Percentiles rank a stretch among this genome's conserved stretches.
Evolutionary conservation across 2,113 vertebrate species (phyloP).

Genomic region (Hemiscyllium ocellatum): DNA sequence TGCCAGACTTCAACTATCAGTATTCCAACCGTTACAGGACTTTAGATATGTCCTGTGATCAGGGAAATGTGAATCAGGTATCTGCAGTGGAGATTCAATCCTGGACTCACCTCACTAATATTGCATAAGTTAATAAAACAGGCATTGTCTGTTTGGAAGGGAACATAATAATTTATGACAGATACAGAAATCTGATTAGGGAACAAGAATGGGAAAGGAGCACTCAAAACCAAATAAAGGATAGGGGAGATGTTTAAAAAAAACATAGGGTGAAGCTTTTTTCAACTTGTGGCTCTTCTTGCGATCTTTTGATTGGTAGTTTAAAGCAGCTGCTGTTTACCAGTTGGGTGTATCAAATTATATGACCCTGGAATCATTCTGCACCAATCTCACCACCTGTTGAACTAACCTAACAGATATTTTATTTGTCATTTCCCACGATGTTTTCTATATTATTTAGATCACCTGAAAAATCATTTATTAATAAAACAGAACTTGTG

Average conservation of each 20-base stretch:
- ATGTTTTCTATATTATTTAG: background rate
- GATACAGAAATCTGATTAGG: background rate
- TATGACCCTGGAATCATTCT: background rate
- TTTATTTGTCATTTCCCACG: background rate
- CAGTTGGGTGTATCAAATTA: background rate
- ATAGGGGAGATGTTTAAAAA: background rate
- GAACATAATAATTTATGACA: background rate
- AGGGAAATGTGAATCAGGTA: background rate
- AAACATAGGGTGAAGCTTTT: background rate
- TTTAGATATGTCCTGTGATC: background rate
- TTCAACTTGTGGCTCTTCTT: background rate
- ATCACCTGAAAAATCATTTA: background rate
- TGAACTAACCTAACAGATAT: background rate
- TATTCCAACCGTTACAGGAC: background rate
- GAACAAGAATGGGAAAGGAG: background rate
- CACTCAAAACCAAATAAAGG: background rate
- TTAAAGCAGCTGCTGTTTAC: background rate
- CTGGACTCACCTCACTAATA: background rate
- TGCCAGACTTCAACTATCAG: background rate
- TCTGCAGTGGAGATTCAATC: background rate
- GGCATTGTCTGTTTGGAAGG: background rate
- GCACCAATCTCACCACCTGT: background rate
- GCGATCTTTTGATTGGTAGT: background rate
- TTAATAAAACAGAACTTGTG: background rate
- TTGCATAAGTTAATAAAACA: background rate